Conservation (phyloP, 64 coral and sea anemone genomes). For the Platygyra sinensis region DNA sequence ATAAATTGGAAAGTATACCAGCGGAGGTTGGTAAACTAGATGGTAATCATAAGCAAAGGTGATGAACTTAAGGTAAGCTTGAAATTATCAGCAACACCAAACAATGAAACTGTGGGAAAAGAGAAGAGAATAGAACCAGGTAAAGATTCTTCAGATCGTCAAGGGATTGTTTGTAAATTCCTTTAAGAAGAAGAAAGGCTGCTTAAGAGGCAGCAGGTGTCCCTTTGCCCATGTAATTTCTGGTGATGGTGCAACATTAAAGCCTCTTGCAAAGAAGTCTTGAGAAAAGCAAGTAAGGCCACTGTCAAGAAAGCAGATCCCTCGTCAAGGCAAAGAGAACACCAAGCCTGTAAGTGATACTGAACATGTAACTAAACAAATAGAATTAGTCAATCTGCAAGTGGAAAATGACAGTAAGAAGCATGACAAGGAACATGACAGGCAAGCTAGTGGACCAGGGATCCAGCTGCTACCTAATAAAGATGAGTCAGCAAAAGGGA, state of each 20-base stretch:
- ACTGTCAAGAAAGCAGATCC: neutral
- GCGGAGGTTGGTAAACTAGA: neutral
- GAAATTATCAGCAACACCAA: neutral
- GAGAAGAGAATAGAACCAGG: neutral
- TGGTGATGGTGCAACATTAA: neutral
- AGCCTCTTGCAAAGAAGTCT: neutral
- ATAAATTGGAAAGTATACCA: neutral
- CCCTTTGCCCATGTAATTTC: slow-evolving; percentile 42
- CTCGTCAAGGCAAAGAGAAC: neutral
- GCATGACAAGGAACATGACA: too few species aligned
- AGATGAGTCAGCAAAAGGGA: neutral
- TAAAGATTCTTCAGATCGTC: slow-evolving; percentile 23
- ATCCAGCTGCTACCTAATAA: neutral
- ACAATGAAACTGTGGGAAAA: neutral
- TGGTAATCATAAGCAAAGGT: neutral
- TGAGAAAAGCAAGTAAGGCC: neutral
- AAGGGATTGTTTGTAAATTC: slow-evolving; percentile 59
- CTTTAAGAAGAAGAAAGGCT: slow-evolving; percentile 71
- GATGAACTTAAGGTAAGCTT: neutral
- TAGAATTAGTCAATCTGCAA: neutral
- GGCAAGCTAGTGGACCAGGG: neutral
- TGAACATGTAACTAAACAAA: neutral
- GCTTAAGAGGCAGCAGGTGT: slow-evolving; percentile 66
- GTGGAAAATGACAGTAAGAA: neutral
- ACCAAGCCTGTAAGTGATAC: neutral